A percentile compares a stretch with the other conserved stretches of the same genome.
Evolutionary conservation across 2,113 vertebrate species (phyloP).

Genomic region (Macrotis lagotis): DNA sequence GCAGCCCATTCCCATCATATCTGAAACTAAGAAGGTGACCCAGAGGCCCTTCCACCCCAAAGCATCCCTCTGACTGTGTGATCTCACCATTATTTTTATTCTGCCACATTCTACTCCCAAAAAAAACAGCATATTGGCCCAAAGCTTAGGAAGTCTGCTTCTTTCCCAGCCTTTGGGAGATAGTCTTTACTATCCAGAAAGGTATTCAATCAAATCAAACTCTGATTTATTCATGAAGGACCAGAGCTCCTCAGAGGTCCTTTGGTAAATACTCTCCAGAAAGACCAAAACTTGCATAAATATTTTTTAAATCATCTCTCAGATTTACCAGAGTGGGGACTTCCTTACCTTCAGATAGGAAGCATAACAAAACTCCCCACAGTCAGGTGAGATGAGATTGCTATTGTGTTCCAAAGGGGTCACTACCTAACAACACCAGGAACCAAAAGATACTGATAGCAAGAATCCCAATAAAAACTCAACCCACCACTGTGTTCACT

Average conservation of each 20-base stretch:
- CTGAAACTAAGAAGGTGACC: neutral
- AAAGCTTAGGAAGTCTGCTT: neutral
- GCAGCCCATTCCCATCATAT: neutral
- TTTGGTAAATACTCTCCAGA: neutral
- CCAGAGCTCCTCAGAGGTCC: neutral
- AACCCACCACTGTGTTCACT: neutral
- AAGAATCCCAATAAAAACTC: neutral
- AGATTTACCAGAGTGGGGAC: neutral
- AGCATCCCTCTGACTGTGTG: neutral
- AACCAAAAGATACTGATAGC: neutral
- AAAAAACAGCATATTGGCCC: neutral
- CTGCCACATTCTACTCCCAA: neutral
- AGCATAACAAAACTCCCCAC: neutral
- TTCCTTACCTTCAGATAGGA: neutral
- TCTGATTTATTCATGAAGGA: neutral
- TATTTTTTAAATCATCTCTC: neutral
- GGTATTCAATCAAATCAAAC: too few relatives aligned
- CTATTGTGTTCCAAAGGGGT: neutral
- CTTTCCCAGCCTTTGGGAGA: neutral
- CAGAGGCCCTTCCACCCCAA: neutral
- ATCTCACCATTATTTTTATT: neutral
- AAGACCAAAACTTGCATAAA: neutral
- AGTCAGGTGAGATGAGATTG: neutral
- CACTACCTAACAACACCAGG: neutral
- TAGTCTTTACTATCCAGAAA: too few relatives aligned